Evolutionary conservation across 2,888 invertebrate genomes (phyloP).

Genomic region (Parapristionchus giblindavisi): DNA sequence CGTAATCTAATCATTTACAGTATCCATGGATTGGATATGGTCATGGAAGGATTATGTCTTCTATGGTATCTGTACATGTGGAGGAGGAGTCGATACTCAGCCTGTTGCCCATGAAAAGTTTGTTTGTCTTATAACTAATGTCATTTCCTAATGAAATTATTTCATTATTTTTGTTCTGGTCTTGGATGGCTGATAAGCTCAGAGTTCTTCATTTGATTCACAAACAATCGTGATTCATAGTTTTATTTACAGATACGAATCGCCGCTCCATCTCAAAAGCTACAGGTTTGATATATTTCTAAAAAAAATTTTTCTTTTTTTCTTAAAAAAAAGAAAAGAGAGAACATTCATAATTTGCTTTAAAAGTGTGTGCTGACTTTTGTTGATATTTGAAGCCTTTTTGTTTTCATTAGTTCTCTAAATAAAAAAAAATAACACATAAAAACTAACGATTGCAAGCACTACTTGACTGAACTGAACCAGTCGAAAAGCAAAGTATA

Average conservation of each 20-base stretch:
- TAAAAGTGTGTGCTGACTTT: not conserved
- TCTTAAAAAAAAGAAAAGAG: not conserved
- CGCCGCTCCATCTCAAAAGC: slow-evolving; percentile 50
- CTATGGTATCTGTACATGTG: slow-evolving; percentile 67
- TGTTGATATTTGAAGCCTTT: no score
- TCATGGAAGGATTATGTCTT: slow-evolving; percentile 68
- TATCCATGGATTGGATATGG: slow-evolving; percentile 67
- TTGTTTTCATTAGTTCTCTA: no score
- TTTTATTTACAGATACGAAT: slow-evolving; percentile 48
- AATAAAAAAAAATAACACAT: no score
- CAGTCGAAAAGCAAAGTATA: no score
- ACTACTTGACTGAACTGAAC: no score
- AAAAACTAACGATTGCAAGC: no score
- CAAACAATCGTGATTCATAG: not conserved
- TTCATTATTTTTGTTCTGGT: not conserved
- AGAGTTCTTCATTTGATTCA: not conserved
- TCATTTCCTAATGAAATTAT: not conserved
- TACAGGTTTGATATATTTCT: slow-evolving; percentile 45
- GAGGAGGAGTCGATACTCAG: slow-evolving; percentile 51
- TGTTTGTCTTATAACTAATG: not conserved
- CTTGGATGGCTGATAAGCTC: not conserved
- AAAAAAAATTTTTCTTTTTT: not conserved
- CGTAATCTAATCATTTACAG: no score
- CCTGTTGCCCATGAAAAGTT: slow-evolving; percentile 53
- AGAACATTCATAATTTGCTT: not conserved